phyloP scores from a whole-genome alignment of 2,888 invertebrate species.

The Spodoptera littoralis region DNA sequence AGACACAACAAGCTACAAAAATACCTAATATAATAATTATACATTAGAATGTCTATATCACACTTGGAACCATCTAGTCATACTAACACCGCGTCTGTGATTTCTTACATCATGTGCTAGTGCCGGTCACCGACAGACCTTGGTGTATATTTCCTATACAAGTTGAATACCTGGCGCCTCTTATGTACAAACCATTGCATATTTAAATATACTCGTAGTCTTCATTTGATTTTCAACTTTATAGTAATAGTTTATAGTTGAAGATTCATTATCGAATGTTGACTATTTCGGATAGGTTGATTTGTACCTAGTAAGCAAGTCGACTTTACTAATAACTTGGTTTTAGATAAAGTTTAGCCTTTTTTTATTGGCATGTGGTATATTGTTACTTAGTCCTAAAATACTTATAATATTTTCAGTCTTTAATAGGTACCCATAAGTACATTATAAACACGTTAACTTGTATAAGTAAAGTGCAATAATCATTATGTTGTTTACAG shows the following conservation, averaged over 20 bases:
- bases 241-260: too few species aligned
- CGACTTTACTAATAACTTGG: conserved; percentile 13
- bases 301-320: conserved; percentile 13
- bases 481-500: not conserved
- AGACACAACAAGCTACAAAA: not conserved
- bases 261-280: too few species aligned
- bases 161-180: conserved; percentile 53
- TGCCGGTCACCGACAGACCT: conserved; percentile 61
- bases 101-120: conserved; percentile 29
- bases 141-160: conserved; percentile 68
- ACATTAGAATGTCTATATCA: conserved; percentile 7
- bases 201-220: too few species aligned
- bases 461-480: too few species aligned
- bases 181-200: conserved; percentile 11
- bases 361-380: conserved; percentile 2
- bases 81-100: conserved; percentile 18
- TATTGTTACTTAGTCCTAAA: too few species aligned
- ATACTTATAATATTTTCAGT: too few species aligned
- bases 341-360: conserved; percentile 15
- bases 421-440: too few species aligned
- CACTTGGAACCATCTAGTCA: conserved; percentile 15
- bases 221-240: too few species aligned
- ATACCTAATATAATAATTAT: conserved; percentile 1
- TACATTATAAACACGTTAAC: too few species aligned
- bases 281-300: too few species aligned